Evolutionary conservation across 2,113 vertebrate species (phyloP), one percentile per base, ranked within the genome.

Genomic region (Talpa occidentalis): DNA sequence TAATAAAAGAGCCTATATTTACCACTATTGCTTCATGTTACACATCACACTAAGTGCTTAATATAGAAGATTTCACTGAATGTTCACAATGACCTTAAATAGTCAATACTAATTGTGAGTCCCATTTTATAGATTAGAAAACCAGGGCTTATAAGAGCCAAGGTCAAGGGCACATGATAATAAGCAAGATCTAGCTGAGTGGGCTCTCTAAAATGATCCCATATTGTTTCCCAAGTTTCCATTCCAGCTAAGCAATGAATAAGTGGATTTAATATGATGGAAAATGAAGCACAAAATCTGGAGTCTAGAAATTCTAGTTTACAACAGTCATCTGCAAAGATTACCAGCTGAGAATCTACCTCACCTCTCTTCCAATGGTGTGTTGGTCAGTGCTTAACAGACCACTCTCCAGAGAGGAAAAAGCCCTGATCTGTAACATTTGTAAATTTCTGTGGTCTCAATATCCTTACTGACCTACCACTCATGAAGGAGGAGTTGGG

Each of bases 71-170:
- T 24, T 69, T 59, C 54, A 72, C 1, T 72, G 59, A 73, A 66
- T 74, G 64, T 28, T 49, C 62, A 72, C 15, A 6, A 8, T 19
- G 30, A 47, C 40, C 59, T 79, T 64, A 83, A 93, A 8, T 32
- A 74, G 42, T 62, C 44, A 7, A 62, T 87, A 30, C 10, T 42
- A 56, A 47, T 64, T 76, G 73, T 28, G 37, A 70, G 47, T 37
- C 40, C 73, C 82, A 80, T 35, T 66, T 93, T 72, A 93, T 26
- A 93, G 66, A 81, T 62, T 28, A 84, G 80, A 78, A 94, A 92
- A 90, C 22, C 5, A 60, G 93, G 56, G 11, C 22, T 87, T 56
- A 40, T 16, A 82, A 35, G 11, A 87, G 22, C 21, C 11, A 60
- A 49, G 5, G 14, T 54, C 44, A 70, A 94, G 28, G 64, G 15